Conservation (phyloP, 1,140 invertebrate genomes). For the Subanguina moxae region DNA sequence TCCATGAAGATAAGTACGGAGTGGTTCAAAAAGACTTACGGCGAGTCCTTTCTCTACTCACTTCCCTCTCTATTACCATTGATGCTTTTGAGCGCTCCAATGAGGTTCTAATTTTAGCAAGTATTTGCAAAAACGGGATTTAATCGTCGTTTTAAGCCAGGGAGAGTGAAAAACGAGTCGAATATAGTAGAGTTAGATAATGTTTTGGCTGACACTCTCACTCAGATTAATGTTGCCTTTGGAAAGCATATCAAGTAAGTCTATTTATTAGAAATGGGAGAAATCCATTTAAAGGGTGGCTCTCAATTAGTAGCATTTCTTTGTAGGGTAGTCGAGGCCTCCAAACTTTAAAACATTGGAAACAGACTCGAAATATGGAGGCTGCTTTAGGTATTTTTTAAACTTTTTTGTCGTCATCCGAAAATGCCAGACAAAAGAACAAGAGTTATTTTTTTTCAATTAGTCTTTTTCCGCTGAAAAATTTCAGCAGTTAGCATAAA, state of each 20-base stretch:
- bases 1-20: conserved; percentile 23
- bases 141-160: neutral
- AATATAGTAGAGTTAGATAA: neutral
- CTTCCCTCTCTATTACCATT: conserved; percentile 26
- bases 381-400: no score
- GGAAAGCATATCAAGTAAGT: conserved; percentile 1
- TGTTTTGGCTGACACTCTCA: neutral
- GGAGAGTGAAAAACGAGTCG: neutral
- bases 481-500: no score
- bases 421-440: no score
- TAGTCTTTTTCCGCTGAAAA: no score
- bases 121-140: neutral
- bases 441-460: no score
- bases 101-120: neutral
- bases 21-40: conserved; percentile 28
- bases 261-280: no score
- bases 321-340: no score
- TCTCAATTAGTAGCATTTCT: no score
- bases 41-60: conserved; percentile 14
- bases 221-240: neutral
- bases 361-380: no score
- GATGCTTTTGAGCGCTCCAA: conserved; percentile 24
- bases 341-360: no score
- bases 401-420: no score
- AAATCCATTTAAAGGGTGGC: no score